A percentile compares a stretch with the other conserved stretches of the same genome.
Conservation (phyloP, 2,113 vertebrate species). For the Phalacrocorax aristotelis region DNA sequence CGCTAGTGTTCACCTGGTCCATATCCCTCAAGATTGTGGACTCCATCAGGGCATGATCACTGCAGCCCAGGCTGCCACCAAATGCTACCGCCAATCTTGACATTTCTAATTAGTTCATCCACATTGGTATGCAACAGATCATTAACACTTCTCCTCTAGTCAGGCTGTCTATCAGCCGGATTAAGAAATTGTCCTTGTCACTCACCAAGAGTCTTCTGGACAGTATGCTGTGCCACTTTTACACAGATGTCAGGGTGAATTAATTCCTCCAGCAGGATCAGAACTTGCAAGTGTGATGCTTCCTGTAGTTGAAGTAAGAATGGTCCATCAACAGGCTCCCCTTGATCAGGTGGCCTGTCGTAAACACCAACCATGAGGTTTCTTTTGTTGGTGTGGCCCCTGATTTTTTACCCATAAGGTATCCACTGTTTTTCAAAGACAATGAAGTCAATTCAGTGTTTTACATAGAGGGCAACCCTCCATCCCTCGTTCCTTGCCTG, state of each 20-base stretch:
- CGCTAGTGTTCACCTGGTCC: not conserved
- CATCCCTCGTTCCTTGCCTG: not conserved
- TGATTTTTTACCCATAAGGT: not conserved
- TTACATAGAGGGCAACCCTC: not conserved
- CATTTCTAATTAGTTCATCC: not conserved
- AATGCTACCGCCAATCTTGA: not conserved
- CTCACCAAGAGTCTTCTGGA: not conserved
- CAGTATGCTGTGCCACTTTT: not conserved
- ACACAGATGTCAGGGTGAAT: not conserved
- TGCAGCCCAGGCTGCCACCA: not conserved
- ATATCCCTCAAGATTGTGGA: not conserved
- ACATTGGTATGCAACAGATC: not conserved
- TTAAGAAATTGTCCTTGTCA: not conserved
- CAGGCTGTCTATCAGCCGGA: not conserved
- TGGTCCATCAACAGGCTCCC: rapidly evolving
- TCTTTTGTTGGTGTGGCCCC: not conserved
- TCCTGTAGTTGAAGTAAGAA: not conserved
- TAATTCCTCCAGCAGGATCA: not conserved
- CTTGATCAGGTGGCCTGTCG: not conserved
- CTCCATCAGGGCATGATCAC: not conserved
- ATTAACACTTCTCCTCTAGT: not conserved
- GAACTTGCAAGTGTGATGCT: not conserved
- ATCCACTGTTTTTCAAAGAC: not conserved
- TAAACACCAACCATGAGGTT: not conserved
- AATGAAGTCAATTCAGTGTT: not conserved